Conservation (phyloP, 2,888 invertebrate species). For the Drosophila leonis region DNA sequence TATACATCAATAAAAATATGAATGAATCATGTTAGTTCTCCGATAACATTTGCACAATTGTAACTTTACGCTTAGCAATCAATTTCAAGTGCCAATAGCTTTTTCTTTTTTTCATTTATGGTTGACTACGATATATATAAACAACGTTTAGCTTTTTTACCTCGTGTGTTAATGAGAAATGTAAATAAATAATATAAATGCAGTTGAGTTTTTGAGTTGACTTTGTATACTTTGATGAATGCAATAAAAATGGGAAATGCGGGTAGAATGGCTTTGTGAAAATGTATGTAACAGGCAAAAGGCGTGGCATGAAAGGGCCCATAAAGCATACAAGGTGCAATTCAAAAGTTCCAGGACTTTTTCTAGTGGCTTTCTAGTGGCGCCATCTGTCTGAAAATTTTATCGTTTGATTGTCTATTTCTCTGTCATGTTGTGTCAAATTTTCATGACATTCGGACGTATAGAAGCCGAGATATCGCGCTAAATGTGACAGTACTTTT, state of each 20-base stretch:
- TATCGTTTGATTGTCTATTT: too few species aligned
- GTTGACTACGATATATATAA: background rate
- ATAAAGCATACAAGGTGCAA: too few species aligned
- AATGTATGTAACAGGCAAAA: background rate
- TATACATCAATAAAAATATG: background rate
- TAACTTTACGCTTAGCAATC: background rate
- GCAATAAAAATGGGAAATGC: background rate
- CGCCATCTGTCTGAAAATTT: too few species aligned
- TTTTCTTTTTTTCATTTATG: background rate
- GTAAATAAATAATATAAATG: background rate
- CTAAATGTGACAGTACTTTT: too few species aligned
- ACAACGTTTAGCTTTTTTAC: background rate
- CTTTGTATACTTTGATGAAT: background rate
- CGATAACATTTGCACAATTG: background rate
- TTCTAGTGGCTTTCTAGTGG: too few species aligned
- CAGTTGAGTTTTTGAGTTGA: background rate
- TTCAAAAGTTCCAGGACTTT: too few species aligned
- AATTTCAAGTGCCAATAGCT: background rate
- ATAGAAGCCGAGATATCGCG: too few species aligned
- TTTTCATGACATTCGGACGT: too few species aligned
- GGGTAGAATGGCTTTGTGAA: background rate
- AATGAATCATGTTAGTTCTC: slow-evolving; percentile 6
- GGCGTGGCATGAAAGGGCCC: background rate
- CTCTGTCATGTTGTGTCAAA: too few species aligned
- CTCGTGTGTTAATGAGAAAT: background rate